Base-by-base conservation (phyloP, 1,140 invertebrate species). In the Drosophila rhopaloa region DNA sequence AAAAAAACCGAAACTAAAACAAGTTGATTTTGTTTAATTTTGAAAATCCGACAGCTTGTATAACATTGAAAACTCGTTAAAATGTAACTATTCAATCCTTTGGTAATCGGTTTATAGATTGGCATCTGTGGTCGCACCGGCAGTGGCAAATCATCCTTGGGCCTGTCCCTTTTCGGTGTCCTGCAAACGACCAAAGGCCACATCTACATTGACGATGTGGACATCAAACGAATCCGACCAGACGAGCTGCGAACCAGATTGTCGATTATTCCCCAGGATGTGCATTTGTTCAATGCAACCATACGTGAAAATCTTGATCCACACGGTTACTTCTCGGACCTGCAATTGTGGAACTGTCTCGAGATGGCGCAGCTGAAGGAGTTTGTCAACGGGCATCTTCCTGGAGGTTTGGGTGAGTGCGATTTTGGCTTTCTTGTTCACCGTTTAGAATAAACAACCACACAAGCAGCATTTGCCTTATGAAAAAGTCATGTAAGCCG, bases 251-350 rank as follows among this genome's bases (percentile, higher is more conserved):
- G 97, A 76, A 96, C 96, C 24, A 94, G 96, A 48, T 92, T 99
- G 66, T 97, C 97, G 29, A 96, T 98, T 68, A 97, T 99, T 86
- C 98, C 98, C 9, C 98, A 99, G 93, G 96, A 92, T 94, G 97
- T 97, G 37, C 97, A 98, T 91, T 93, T 99, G 72, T 99, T 99
- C 93, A 95, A 95, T 77, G 97, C 97, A n/a, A 96, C 96, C 8
- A 93, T 99, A 47, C 93, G 97, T 71, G 96, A 98, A 86, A 99
- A 99, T 93, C 93, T 99, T 24, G 97, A 98, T 93, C 98, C 98
- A 2, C 93, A 95, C 13, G 93, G 94, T 48, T 94, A 95, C 53
- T 95, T 95, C 79, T 93, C 94, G 37, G 98, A 98, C 92, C 92
- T 94, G 32, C 95, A 97, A 81, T 94, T 99, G 63, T 96, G 95